phyloP scores from a whole-genome alignment of 2,113 vertebrate species.

The Bubo scandiacus region DNA sequence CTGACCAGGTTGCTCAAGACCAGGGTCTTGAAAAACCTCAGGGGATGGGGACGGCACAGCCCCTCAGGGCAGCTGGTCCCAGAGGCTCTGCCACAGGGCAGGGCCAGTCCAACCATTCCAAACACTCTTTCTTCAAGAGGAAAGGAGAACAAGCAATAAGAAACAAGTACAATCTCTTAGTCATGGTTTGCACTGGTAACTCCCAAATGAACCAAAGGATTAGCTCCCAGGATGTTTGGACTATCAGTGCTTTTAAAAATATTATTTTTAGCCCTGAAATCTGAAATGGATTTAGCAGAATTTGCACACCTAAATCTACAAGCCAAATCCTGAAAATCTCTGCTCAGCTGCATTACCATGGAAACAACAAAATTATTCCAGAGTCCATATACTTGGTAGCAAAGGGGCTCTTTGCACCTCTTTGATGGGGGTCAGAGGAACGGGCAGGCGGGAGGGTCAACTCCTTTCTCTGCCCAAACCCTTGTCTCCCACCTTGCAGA shows the following conservation, averaged over 20 bases:
- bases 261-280: not conserved
- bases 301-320: not conserved
- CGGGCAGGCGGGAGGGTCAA: accelerated
- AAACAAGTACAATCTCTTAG: not conserved
- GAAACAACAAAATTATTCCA: not conserved
- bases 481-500: not conserved
- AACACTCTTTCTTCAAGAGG: not conserved
- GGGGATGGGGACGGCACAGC: accelerated
- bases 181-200: not conserved
- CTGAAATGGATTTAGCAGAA: not conserved
- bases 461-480: not conserved
- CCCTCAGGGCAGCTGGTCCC: not conserved
- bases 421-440: not conserved
- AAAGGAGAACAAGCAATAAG: not conserved
- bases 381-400: not conserved
- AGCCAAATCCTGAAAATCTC: not conserved
- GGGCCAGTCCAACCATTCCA: not conserved
- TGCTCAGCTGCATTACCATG: not conserved
- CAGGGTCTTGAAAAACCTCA: not conserved
- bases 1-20: not conserved
- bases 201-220: not conserved
- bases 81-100: not conserved
- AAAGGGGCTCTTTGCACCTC: not conserved
- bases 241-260: not conserved
- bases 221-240: not conserved